A percentile compares a stretch with the other conserved stretches of the same genome.
Conservation (phyloP, 1,140 invertebrate species). For the Charaxes varanes region DNA sequence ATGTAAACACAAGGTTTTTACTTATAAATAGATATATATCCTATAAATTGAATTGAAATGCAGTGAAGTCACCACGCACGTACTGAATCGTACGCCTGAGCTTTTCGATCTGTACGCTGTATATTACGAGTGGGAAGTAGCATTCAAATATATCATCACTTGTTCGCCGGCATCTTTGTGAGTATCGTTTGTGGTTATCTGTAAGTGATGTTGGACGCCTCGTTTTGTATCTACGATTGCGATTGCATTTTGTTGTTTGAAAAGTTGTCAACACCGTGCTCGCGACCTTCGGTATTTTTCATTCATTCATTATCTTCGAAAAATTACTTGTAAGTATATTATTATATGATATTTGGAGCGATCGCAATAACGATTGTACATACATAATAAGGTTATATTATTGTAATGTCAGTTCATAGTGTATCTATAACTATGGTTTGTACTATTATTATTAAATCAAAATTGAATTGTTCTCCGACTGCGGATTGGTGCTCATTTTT, state of each 20-base stretch:
- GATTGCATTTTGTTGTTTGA: constrained; percentile 11
- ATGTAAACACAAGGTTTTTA: too few relatives aligned
- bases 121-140: too few relatives aligned
- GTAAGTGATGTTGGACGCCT: constrained; percentile 14
- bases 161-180: constrained; percentile 6
- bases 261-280: too few relatives aligned
- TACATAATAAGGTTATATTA: constrained; percentile 15
- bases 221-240: constrained; percentile 21
- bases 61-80: too few relatives aligned
- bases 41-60: too few relatives aligned
- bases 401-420: constrained; percentile 8
- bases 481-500: constrained; percentile 21
- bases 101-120: too few relatives aligned
- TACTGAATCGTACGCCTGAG: too few relatives aligned
- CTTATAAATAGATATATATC: too few relatives aligned
- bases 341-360: constrained; percentile 1
- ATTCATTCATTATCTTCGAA: background rate
- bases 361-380: constrained; percentile 21
- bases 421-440: constrained; percentile 8
- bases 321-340: background rate
- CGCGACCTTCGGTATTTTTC: background rate
- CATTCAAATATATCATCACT: too few relatives aligned
- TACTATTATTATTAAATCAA: background rate
- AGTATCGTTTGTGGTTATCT: constrained; percentile 6
- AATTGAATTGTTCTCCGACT: constrained; percentile 8